Evolutionary conservation across 2,113 vertebrate genomes (phyloP), one percentile per base, ranked within the genome.

Genomic region (Pogonocichla stellata): DNA sequence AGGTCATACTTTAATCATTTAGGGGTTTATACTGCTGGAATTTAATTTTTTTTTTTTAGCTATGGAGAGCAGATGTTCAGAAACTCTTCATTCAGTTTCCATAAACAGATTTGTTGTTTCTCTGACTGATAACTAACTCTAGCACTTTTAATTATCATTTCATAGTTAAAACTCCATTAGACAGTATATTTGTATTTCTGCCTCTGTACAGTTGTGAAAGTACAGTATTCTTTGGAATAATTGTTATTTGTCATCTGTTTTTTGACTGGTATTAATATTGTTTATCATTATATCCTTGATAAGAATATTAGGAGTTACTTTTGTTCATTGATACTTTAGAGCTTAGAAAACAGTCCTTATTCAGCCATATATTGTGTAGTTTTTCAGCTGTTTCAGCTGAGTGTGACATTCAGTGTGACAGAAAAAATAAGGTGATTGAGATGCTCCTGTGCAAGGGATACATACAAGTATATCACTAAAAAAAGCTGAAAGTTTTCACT

Each of bases 61-160:
- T 80, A 28, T 71, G 86, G 72, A 92, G 77, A 79, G 58, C 92
- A 96, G 94, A 86, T 54, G 80, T 95, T 94, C 45, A 64, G 61
- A 85, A 94, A 66, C 34, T 61, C 67, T 50, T 85, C n/a, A 79
- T 86, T 90, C 74, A 48, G 19, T 81, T 95, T 90, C 87, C 58
- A 20, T 92, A 23, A 74, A 60, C 36, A 67, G 50, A 83, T 88
- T 93, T 42, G 29, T 75, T 90, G 67, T 74, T 91, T 80, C 53
- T 95, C 79, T 74, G 54, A 51, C 65, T 28, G 61, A 38, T 95
- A 88, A 77, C 73, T 57, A 48, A 33, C 45, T 83, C 33, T 48
- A 38, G 29, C 33, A 7, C 3, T 60, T 87, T 64, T 65, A 43
- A 42, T 64, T 22, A 25, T 65, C 26, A 45, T 62, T 90, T 73